Base-by-base conservation (phyloP, 2,888 invertebrate species). In the Pasiphila rectangulata region DNA sequence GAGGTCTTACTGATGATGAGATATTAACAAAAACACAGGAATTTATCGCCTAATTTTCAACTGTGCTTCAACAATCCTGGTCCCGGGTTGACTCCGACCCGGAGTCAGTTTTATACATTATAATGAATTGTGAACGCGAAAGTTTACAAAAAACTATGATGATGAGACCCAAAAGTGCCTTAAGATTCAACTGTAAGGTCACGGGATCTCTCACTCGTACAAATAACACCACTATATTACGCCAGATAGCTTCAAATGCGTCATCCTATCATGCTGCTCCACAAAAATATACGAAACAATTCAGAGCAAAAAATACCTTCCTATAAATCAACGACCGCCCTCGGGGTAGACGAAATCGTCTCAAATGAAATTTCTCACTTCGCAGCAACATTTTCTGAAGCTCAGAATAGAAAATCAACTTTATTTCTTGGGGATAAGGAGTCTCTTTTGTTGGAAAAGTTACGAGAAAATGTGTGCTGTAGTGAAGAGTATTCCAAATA, bases 291-390 rank as follows among this genome's bases (percentile, higher is more conserved):
- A 51, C 43, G 45, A 64, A 57, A 64, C 58, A 64, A 52, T 61
- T 62, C 59, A 54, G 59, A 57, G 61, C 57, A 74, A 69, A 69
- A 72, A 69, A 70, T 64, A 21, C 68, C 70, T 57, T 49, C 59
- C 70, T 70, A 82, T 83, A 86, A 86, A 84, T 85, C 85, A 84
- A 79, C 78, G 69, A 63, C 50, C 61, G 53, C 72, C 83, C 72
- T 66, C 15, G 61, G 79, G 83, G 79, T 69, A 72, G 81, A 80
- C 75, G 72, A 76, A 84, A 83, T 82, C 78, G 80, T 79, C 83
- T 75, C 81, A 84, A 85, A 86, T 84, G 81, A 86, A 86, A 84
- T 86, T 85, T 85, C 81, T 77, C 74, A 81, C 82, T 77, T 69
- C 73, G 63, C 72, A 77, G 73, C 74, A 73, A 73, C 75, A 59